Conservation (phyloP, 92 coral and sea anemone species). For the Epizoanthus stellaris region DNA sequence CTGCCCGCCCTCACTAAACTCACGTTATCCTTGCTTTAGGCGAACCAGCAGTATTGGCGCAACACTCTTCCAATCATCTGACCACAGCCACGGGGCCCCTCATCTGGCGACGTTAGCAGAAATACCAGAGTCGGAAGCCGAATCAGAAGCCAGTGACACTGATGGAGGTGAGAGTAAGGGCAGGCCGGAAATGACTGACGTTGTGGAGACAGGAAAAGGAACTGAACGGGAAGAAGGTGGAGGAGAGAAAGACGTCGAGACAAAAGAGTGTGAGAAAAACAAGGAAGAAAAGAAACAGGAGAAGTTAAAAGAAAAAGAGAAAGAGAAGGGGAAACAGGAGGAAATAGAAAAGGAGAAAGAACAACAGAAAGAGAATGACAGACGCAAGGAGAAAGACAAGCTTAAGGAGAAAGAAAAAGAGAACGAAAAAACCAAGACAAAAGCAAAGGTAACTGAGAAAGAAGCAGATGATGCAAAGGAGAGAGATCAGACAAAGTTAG, state of each 20-base stretch:
- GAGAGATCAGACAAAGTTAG: slow-evolving; percentile 12
- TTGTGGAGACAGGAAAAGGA: neutral
- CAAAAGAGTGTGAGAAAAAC: slow-evolving; percentile 1
- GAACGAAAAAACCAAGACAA: neutral
- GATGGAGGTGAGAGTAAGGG: neutral
- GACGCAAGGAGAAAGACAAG: neutral
- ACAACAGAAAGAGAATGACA: neutral
- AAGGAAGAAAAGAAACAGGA: neutral
- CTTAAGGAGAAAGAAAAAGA: slow-evolving; percentile 47
- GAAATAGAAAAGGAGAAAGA: neutral
- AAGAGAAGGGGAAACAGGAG: neutral
- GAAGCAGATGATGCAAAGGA: neutral
- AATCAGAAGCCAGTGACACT: slow-evolving; percentile 12
- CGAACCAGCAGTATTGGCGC: slow-evolving; percentile 79
- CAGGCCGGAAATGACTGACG: neutral
- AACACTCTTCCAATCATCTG: slow-evolving; percentile 52
- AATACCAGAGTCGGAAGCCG: slow-evolving; percentile 45
- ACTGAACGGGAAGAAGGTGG: slow-evolving; percentile 43
- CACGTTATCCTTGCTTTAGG: slow-evolving; percentile 43
- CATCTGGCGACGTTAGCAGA: slow-evolving; percentile 72
- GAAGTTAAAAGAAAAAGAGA: slow-evolving; percentile 47
- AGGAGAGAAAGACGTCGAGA: neutral
- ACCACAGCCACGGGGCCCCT: slow-evolving; percentile 12
- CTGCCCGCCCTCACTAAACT: neutral
- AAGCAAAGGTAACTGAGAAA: slow-evolving; percentile 14